These are phyloP conservation scores for Antrozous pallidus DNA, from an alignment of 2,797 vertebrate genomes.

Conservation along the genomic window DNA sequence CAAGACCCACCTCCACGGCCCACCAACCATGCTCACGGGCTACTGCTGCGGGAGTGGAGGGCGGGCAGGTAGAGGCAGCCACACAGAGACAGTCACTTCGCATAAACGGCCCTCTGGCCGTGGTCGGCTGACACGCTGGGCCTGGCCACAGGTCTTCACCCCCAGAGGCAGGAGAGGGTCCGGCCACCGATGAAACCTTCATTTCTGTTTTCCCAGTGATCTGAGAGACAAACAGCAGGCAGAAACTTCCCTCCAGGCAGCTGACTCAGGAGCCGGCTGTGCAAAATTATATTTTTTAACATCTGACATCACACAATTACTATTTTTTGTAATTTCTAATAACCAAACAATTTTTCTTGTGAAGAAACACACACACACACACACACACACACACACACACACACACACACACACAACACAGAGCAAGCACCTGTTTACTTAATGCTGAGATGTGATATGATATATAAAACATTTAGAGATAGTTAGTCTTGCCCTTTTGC, in stretches of 20 bases:
- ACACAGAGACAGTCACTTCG: background rate
- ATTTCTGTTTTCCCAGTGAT: background rate
- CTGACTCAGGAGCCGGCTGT: background rate
- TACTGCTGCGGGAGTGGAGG: background rate
- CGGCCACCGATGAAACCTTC: fast-evolving
- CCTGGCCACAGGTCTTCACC: fast-evolving
- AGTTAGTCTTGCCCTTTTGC: background rate
- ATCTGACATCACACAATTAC: background rate
- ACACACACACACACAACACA: too few relatives aligned
- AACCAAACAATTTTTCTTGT: background rate
- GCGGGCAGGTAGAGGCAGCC: fast-evolving
- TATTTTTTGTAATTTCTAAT: background rate
- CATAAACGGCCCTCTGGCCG: background rate
- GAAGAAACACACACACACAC: too few relatives aligned
- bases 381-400: too few relatives aligned
- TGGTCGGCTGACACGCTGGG: fast-evolving
- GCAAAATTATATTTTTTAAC: background rate
- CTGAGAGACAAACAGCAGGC: too few relatives aligned
- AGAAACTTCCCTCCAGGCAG: background rate
- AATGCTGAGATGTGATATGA: background rate
- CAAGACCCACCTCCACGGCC: fast-evolving
- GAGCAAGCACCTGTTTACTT: background rate
- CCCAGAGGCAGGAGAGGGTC: fast-evolving
- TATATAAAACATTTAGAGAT: background rate
- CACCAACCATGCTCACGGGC: fast-evolving